Conservation (phyloP, 2,888 invertebrate genomes). For the Leuctra nigra region DNA sequence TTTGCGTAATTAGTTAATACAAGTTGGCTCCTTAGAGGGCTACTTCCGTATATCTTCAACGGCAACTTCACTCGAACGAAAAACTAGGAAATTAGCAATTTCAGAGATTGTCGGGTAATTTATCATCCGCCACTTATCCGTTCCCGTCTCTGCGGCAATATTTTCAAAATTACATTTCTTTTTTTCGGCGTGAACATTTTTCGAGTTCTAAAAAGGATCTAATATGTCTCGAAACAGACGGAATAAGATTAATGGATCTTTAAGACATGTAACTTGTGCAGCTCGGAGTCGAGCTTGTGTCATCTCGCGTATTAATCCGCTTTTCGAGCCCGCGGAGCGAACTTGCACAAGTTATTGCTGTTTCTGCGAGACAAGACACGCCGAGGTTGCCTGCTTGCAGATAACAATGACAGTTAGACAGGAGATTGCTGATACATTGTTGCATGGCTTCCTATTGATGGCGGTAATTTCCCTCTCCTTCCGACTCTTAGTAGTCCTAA, state of each 20-base stretch:
- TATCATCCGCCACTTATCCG: conserved; percentile 2
- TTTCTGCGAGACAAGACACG: not conserved
- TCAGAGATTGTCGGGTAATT: not conserved
- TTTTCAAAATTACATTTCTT: conserved; percentile 18
- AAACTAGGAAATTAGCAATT: conserved; percentile 13
- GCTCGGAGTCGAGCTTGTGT: conserved; percentile 18
- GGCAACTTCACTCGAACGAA: not conserved
- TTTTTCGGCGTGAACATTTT: conserved; percentile 13
- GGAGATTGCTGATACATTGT: conserved; percentile 4
- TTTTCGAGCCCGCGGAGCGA: conserved; percentile 1
- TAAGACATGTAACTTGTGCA: conserved; percentile 22
- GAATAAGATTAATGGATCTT: conserved; percentile 21
- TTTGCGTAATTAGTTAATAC: too few species aligned
- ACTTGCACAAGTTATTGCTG: conserved; percentile 6
- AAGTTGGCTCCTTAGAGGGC: too few species aligned
- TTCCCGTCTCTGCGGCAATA: not conserved
- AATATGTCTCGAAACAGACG: conserved; percentile 7
- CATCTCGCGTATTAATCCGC: conserved; percentile 21
- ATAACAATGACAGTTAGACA: conserved; percentile 7
- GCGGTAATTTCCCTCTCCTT: conserved; percentile 8
- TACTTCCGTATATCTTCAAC: too few species aligned
- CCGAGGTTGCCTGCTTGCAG: not conserved
- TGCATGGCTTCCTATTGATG: conserved; percentile 11
- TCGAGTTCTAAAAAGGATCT: conserved; percentile 6
- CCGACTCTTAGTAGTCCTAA: too few species aligned